phyloP scores from a whole-genome alignment of 2,888 invertebrate genomes.

The Drosophila monieri region DNA sequence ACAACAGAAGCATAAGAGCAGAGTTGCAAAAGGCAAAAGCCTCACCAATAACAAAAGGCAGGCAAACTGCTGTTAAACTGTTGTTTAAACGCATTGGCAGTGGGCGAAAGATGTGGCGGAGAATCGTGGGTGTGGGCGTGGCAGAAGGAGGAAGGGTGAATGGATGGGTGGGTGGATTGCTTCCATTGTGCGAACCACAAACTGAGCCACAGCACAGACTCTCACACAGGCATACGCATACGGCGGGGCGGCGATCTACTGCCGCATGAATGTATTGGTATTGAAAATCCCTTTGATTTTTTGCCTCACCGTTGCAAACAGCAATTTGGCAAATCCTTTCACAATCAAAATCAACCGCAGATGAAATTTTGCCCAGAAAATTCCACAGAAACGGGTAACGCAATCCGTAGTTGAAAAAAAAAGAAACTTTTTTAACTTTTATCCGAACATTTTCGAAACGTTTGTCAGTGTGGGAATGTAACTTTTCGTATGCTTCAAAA shows the following conservation, averaged over 20 bases:
- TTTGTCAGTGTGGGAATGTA: constrained; percentile 16
- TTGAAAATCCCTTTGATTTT: constrained; percentile 78
- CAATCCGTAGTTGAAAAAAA: constrained; percentile 33
- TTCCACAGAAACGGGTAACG: constrained; percentile 46
- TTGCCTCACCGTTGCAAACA: constrained; percentile 81
- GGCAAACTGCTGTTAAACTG: constrained; percentile 77
- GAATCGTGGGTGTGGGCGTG: neutral
- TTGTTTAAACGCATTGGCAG: constrained; percentile 75
- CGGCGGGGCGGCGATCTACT: constrained; percentile 35
- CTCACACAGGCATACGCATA: constrained; percentile 24
- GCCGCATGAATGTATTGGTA: constrained; percentile 66
- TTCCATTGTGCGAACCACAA: constrained; percentile 70
- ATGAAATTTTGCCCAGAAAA: constrained; percentile 77
- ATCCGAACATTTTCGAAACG: constrained; percentile 17
- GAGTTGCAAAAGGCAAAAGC: constrained; percentile 65
- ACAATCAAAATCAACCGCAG: constrained; percentile 83
- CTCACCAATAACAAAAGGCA: constrained; percentile 77
- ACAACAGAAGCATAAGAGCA: constrained; percentile 19
- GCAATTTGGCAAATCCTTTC: constrained; percentile 82
- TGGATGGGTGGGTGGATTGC: neutral
- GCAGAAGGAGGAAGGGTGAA: too few species aligned
- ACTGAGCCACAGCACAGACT: constrained; percentile 50
- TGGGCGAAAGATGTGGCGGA: constrained; percentile 10
- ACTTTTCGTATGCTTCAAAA: constrained; percentile 51
- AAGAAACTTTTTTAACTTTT: constrained; percentile 31